A percentile compares a stretch with the other conserved stretches of the same genome.
Evolutionary conservation across 2,797 vertebrate species (phyloP).

Genomic region (Octomys mimax): DNA sequence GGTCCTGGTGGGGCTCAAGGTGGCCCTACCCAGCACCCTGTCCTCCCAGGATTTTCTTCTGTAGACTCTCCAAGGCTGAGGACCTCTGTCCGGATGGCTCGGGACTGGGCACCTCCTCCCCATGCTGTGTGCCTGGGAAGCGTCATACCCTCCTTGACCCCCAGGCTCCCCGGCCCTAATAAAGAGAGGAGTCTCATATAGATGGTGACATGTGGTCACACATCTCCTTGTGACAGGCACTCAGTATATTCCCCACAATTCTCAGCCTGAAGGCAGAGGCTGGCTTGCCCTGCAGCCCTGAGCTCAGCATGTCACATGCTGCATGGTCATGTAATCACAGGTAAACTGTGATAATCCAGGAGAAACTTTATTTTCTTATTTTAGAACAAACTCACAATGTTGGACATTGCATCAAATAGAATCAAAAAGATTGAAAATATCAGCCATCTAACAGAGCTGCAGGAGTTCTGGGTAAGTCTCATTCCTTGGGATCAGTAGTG

Average conservation of each 20-base stretch:
- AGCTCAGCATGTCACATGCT: rapidly evolving
- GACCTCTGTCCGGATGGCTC: background rate
- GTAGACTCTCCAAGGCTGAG: background rate
- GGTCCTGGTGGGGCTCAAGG: background rate
- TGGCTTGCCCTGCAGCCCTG: rapidly evolving
- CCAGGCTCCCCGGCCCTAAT: background rate
- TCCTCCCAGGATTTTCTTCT: background rate
- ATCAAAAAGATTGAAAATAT: slow-evolving; percentile 99
- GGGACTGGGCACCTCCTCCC: too few species aligned
- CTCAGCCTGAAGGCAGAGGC: background rate
- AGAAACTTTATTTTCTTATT: slow-evolving; percentile 81
- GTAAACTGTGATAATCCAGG: background rate
- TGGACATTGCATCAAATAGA: slow-evolving; percentile 98
- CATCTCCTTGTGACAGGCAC: background rate
- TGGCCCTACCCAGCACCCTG: too few species aligned
- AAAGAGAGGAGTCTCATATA: too few species aligned
- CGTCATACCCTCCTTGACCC: background rate
- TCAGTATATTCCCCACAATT: background rate
- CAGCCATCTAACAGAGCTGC: slow-evolving; percentile 96
- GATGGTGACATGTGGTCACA: rapidly evolving
- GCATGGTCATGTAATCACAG: rapidly evolving
- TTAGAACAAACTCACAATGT: slow-evolving; percentile 98
- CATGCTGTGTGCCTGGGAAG: background rate
- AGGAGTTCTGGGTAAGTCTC: slow-evolving; percentile 97
- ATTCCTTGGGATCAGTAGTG: rapidly evolving